Conservation (phyloP, 1,140 invertebrate species). For the Calliphora vicina region DNA sequence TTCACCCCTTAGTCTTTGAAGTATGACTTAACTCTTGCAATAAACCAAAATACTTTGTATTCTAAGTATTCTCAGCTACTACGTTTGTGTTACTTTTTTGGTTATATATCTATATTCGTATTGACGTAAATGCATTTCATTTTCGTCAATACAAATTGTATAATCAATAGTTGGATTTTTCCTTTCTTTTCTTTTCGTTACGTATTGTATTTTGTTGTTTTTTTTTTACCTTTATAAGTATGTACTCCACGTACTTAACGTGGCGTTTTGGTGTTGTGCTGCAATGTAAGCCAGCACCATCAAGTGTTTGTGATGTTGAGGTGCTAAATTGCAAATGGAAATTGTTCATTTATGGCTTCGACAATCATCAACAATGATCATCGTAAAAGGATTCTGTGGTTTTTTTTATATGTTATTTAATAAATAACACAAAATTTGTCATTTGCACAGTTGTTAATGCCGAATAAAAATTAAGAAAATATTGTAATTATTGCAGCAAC, state of each 20-base stretch:
- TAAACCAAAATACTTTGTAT: too few species aligned
- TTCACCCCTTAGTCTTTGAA: too few species aligned
- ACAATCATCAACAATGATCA: background rate
- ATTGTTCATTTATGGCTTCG: background rate
- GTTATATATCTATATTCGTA: background rate
- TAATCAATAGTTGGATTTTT: background rate
- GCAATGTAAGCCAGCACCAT: background rate
- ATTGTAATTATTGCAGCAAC: background rate
- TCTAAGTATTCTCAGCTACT: too few species aligned
- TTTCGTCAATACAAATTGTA: conserved; percentile 10
- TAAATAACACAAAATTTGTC: background rate
- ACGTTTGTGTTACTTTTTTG: too few species aligned
- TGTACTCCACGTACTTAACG: too few species aligned
- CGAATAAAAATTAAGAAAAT: background rate
- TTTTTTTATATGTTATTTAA: background rate
- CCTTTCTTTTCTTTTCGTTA: background rate
- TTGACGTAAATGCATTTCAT: conserved; percentile 5
- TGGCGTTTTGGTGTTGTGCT: background rate
- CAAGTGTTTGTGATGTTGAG: background rate
- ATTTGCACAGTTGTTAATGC: background rate
- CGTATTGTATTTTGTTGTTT: too few species aligned
- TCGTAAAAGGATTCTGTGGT: background rate
- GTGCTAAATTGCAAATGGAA: background rate
- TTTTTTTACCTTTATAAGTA: background rate
- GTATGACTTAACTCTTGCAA: too few species aligned